A percentile compares a stretch with the other conserved stretches of the same genome.
Evolutionary conservation across 2,113 vertebrate genomes (phyloP).

Genomic region (Condylura cristata): DNA sequence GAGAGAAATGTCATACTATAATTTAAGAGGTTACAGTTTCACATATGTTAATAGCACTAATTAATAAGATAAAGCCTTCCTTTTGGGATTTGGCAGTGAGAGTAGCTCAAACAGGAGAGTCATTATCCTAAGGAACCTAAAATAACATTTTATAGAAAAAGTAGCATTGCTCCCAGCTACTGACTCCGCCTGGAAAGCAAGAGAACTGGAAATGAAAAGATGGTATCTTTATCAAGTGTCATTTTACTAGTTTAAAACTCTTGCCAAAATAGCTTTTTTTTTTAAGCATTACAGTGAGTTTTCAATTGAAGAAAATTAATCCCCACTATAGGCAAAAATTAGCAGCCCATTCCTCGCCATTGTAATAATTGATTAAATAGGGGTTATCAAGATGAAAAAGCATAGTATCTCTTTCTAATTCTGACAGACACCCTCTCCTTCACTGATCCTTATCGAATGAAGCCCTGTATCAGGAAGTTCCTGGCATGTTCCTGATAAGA

Average conservation of each 20-base stretch:
- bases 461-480: not conserved
- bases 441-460: not conserved
- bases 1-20: not conserved
- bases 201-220: slow-evolving; percentile 46
- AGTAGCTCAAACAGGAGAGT: not conserved
- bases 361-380: slow-evolving; percentile 5
- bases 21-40: slow-evolving; percentile 52
- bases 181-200: not conserved
- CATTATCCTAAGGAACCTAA: not conserved
- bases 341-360: not conserved
- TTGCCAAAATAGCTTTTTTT: not conserved
- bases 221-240: slow-evolving; percentile 33
- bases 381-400: slow-evolving; percentile 20
- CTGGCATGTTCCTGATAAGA: not conserved
- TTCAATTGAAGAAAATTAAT: slow-evolving; percentile 36
- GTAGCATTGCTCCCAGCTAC: not conserved
- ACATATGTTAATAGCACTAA: slow-evolving; percentile 27
- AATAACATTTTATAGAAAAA: slow-evolving; percentile 51
- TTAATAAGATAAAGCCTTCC: slow-evolving; percentile 34
- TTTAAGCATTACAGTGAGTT: not conserved
- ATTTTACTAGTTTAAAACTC: not conserved
- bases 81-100: slow-evolving; percentile 3
- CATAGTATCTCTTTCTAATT: not conserved
- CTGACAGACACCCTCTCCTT: not conserved
- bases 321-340: slow-evolving; percentile 12